Percentiles rank a stretch among this genome's conserved stretches.
phyloP scores from a whole-genome alignment of 2,797 vertebrate genomes.

The Onychomys torridus region DNA sequence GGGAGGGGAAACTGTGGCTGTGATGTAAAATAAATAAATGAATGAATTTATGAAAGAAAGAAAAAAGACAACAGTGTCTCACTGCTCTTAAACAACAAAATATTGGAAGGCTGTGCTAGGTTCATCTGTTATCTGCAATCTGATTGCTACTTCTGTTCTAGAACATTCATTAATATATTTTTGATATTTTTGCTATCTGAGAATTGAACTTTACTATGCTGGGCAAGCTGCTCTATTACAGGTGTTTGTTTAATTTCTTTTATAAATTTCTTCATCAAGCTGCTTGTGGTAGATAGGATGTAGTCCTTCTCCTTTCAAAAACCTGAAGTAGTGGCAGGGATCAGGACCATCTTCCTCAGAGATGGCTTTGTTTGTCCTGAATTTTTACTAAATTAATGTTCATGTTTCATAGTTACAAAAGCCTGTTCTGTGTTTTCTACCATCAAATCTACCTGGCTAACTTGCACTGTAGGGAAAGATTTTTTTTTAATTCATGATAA shows the following conservation, averaged over 20 bases:
- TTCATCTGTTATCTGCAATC: neutral
- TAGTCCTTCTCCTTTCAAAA: neutral
- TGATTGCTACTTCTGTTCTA: neutral
- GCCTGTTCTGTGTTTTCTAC: neutral
- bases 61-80: neutral
- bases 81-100: neutral
- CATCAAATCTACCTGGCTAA: neutral
- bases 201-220: neutral
- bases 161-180: neutral
- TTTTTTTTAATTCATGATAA: neutral
- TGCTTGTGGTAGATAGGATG: neutral
- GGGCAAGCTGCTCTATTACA: neutral
- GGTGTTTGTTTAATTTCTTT: neutral
- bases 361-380: neutral
- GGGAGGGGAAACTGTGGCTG: too few relatives aligned
- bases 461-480: neutral
- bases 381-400: neutral
- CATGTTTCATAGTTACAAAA: neutral
- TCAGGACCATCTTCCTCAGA: neutral
- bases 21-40: too few relatives aligned
- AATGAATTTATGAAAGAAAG: too few relatives aligned
- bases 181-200: neutral
- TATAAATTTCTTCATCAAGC: neutral
- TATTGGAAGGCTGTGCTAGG: neutral
- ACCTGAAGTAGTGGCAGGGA: rapidly evolving